Base-by-base conservation (phyloP, 2,113 vertebrate species). In the Erpornis zantholeuca region DNA sequence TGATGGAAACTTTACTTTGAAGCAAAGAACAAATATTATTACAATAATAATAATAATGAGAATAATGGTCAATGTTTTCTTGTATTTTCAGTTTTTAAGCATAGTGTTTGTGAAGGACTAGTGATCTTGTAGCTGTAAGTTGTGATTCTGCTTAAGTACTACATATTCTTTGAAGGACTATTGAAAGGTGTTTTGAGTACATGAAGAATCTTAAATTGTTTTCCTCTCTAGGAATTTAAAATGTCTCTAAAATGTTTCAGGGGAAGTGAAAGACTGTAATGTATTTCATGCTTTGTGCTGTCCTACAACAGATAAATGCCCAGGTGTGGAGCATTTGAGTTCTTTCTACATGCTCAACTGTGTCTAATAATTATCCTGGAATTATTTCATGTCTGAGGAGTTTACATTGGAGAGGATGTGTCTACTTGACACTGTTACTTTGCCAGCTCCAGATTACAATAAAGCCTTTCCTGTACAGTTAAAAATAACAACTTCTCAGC, bases 401-500 rank as follows among this genome's bases (percentile, higher is more conserved):
- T 82, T 88, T 86, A 68, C 52, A 38, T 19, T 50, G 79, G 92
- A 82, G 49, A 92, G 82, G 86, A 83, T 61, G 52, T 2, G 1
- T 73, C 88, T 90, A 60, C 64, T 91, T 85, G 82, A 81, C 85
- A 77, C 36, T 45, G 79, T 60, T 64, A 69, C 56, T 86, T 92
- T 95, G 90, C 68, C 76, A 71, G 25, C 36, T 81, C 44, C 47
- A 70, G 60, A 86, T 88, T 45, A 65, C 35, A 68, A 50, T 52
- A 78, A 73, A 40, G 59, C 8, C 50, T 88, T 83, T 88, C 24
- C 50, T 86, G 42, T 56, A 52, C 40, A 77, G 80, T 78, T 93
- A 86, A 94, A 95, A 94, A 92, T 79, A 93, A 85, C n/a, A 45
- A 53, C n/a, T 80, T 90, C 73, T 86, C 59, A 59, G 35, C 42